Evolutionary conservation across 2,888 invertebrate species (phyloP).

Genomic region (Gymnoscelis rufifasciata): DNA sequence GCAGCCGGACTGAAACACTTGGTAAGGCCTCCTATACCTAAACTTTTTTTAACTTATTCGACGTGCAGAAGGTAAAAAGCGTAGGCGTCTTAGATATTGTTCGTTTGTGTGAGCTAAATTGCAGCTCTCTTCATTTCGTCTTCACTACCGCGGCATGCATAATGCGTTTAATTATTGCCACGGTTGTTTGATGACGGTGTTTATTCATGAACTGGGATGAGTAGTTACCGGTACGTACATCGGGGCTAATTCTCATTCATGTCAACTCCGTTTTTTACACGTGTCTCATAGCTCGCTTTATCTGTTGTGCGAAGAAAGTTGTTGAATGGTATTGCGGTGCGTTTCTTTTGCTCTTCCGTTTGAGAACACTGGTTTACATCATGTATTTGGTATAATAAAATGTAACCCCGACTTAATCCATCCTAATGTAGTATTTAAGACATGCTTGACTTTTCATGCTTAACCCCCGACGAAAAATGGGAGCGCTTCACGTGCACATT

Average conservation of each 20-base stretch:
- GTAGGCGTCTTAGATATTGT: constrained; percentile 19
- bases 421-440: no score
- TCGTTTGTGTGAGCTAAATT: constrained; percentile 43
- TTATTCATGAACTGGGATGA: constrained; percentile 45
- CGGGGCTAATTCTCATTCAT: constrained; percentile 39
- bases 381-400: no score
- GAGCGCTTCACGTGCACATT: no score
- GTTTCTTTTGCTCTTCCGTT: no score
- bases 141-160: constrained; percentile 52
- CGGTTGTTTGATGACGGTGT: constrained; percentile 50
- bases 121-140: constrained; percentile 51
- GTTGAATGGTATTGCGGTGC: neutral
- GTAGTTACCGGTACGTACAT: constrained; percentile 22
- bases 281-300: constrained; percentile 15
- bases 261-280: constrained; percentile 29
- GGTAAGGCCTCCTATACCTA: no score
- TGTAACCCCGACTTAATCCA: no score
- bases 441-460: no score
- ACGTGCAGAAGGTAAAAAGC: neutral
- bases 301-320: constrained; percentile 5
- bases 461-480: no score
- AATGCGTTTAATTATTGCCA: constrained; percentile 54
- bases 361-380: no score
- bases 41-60: no score
- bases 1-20: no score